Percentiles rank a stretch among this genome's conserved stretches.
Conservation (phyloP, 2,797 vertebrate genomes). For the Clarias platycephalus region DNA sequence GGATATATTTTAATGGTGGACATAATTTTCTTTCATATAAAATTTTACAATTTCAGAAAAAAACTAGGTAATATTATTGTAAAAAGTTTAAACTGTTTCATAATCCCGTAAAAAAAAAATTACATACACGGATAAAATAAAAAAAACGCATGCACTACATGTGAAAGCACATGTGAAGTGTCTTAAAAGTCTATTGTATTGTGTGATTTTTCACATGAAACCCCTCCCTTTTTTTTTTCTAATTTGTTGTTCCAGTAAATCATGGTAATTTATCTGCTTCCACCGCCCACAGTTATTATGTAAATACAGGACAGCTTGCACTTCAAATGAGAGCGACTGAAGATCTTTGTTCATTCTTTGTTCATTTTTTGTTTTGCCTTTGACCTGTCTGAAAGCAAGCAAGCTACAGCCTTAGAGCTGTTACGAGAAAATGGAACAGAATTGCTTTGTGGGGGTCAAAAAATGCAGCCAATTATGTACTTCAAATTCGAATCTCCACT, state of each 20-base stretch:
- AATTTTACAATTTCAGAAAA: too few species aligned
- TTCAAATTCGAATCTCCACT: conserved; percentile 1
- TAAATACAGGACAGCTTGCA: conserved; percentile 60
- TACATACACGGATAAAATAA: background rate
- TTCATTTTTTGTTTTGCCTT: conserved; percentile 31
- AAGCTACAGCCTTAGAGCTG: background rate
- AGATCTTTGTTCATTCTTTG: conserved; percentile 52
- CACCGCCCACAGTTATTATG: conserved; percentile 56
- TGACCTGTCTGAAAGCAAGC: conserved; percentile 5
- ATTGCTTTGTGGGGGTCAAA: background rate
- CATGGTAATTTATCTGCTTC: conserved; percentile 64
- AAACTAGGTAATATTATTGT: too few species aligned
- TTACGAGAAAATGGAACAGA: background rate
- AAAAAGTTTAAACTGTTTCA: too few species aligned
- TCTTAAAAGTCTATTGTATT: background rate
- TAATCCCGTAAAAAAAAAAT: too few species aligned
- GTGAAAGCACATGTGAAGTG: background rate
- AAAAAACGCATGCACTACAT: background rate
- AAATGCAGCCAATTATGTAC: conserved; percentile 17
- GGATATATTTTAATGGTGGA: too few species aligned
- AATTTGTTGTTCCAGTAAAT: conserved; percentile 60
- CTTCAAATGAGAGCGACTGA: conserved; percentile 61
- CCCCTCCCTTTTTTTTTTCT: conserved; percentile 51
- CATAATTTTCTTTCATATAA: too few species aligned
- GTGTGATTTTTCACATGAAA: background rate